These are phyloP conservation scores for Hemicentrotus pulcherrimus DNA, from an alignment of 35 echinoderm and acorn worm genomes.

Conservation along the genomic window DNA sequence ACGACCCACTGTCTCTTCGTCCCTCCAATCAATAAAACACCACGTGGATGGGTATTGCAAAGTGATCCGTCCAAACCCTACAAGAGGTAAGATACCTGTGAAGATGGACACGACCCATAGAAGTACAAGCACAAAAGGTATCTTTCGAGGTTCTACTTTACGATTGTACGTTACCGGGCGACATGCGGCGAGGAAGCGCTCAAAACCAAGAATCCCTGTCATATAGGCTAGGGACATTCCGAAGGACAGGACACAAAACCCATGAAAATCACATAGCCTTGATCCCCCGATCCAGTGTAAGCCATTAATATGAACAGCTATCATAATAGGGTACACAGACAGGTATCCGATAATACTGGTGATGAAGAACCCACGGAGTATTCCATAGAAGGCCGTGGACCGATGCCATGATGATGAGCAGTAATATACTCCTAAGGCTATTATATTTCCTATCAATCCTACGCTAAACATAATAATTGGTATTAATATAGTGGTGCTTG, in stretches of 20 bases:
- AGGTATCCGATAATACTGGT: conserved; percentile 85
- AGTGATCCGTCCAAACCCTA: conserved; percentile 82
- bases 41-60: conserved; percentile 87
- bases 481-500: conserved; percentile 71
- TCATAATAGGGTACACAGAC: conserved; percentile 81
- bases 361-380: conserved; percentile 71
- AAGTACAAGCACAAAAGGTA: conserved; percentile 80
- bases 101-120: conserved; percentile 88
- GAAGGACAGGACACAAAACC: conserved; percentile 74
- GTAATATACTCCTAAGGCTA: conserved; percentile 79
- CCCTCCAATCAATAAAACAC: conserved; percentile 94
- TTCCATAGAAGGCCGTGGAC: conserved; percentile 73
- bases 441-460: conserved; percentile 78
- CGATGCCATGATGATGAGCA: conserved; percentile 72
- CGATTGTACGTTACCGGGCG: conserved; percentile 68
- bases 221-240: conserved; percentile 68
- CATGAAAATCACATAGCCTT: conserved; percentile 82
- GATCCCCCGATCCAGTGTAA: conserved; percentile 79
- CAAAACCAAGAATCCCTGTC: conserved; percentile 76
- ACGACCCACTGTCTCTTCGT: conserved; percentile 80
- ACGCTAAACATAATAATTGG: conserved; percentile 80
- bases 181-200: conserved; percentile 86
- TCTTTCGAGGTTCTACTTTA: conserved; percentile 87
- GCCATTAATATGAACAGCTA: conserved; percentile 67
- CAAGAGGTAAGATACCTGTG: conserved; percentile 77